Conservation (phyloP, 92 coral and sea anemone species). For the Pocillopora grandis region DNA sequence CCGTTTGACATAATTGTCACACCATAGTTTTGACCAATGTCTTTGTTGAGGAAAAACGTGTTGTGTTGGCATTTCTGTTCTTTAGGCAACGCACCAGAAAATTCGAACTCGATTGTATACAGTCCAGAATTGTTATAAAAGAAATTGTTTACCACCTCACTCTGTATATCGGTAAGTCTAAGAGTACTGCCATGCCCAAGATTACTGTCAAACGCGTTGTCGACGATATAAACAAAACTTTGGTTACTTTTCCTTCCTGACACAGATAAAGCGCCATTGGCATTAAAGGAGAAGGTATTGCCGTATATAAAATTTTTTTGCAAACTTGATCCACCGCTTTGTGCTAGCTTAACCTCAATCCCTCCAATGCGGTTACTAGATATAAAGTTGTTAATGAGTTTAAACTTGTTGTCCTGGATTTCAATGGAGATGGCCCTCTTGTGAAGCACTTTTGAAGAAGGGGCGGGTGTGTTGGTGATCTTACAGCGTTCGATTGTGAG, state of each 20-base stretch:
- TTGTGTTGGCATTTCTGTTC: constrained; percentile 52
- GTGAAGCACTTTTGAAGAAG: neutral
- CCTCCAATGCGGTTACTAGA: constrained; percentile 57
- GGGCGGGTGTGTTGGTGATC: constrained; percentile 19
- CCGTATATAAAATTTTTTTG: constrained; percentile 38
- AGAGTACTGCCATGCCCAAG: constrained; percentile 43
- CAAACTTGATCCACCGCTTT: constrained; percentile 38
- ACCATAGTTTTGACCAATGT: constrained; percentile 48
- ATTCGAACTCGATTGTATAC: constrained; percentile 42
- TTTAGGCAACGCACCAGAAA: neutral
- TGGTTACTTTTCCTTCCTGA: neutral
- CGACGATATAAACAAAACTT: constrained; percentile 21
- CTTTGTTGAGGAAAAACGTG: constrained; percentile 56
- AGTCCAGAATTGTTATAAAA: constrained; percentile 45
- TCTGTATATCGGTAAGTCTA: constrained; percentile 32
- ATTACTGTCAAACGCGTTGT: constrained; percentile 49
- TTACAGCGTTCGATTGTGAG: constrained; percentile 19
- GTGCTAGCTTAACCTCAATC: constrained; percentile 21
- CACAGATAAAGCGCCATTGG: constrained; percentile 44
- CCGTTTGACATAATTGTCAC: constrained; percentile 61
- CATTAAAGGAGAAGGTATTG: constrained; percentile 50
- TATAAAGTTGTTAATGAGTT: constrained; percentile 45
- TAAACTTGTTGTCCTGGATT: constrained; percentile 33
- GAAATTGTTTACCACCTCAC: constrained; percentile 44
- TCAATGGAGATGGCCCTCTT: constrained; percentile 47